Base-by-base conservation (phyloP, 1,140 invertebrate species). In the Papilio aristodemus region DNA sequence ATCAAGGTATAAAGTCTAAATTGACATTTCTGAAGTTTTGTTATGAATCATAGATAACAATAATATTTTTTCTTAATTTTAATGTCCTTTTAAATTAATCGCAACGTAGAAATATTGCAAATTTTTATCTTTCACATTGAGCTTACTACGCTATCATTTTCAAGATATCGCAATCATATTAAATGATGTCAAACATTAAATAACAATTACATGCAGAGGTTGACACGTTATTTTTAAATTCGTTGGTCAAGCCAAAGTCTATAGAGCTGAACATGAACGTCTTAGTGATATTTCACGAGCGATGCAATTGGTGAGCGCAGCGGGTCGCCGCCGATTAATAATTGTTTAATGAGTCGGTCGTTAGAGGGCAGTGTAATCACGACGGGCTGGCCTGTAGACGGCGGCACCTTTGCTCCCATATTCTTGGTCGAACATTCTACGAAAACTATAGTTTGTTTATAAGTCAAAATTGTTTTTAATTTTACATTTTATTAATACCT, bases 261-360 rank as follows among this genome's bases (percentile, higher is more conserved):
- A 13, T 54, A 4, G 6, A 50, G 36, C 43, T n/a, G 4, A 10
- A 36, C 62, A 32, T 32, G 27, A 32, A 32, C 27, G 2, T 32
- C 27, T 41, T 43, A 71, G 57, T 69, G 70, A 71, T 75, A 75
- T 68, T 72, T 69, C 69, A 71, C 17, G 32, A 60, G 58, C 41
- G 43, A 62, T 71, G 76, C 72, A 80, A 78, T 77, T 71, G 78
- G 60, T 71, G 69, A 27, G 57, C 78, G 19, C 78, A 77, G 76
- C 78, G 78, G 78, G 75, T 68, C 72, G 69, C 57, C 72, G 43
- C 64, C 73, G 37, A 71, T 74, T 74, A 70, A 74, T 79, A 76
- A 76, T 79, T 79, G 77, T 74, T 76, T 76, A 77, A 79, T 79
- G 71, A 75, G 71, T 14, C 54, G 36, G 70, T 76, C 74, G 71